These are phyloP conservation scores for Melozone crissalis DNA, from an alignment of 2,113 vertebrate genomes.

Conservation along the genomic window DNA sequence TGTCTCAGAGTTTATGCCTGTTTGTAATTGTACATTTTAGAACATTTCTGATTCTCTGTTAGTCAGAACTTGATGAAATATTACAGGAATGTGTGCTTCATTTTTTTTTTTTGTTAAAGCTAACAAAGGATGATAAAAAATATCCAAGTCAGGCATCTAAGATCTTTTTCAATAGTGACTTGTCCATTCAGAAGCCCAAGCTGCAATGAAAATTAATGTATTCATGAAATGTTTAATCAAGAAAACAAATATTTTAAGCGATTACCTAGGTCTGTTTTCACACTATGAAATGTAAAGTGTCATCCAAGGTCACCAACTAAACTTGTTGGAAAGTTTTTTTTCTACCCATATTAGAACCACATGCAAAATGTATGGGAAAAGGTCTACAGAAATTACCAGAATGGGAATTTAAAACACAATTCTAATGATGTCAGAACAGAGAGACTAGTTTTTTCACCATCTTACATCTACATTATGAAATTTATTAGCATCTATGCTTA, in stretches of 20 bases:
- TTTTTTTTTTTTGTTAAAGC: background rate
- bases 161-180: background rate
- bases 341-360: background rate
- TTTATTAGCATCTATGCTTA: background rate
- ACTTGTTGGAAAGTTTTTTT: background rate
- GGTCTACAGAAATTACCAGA: background rate
- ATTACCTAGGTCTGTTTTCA: background rate
- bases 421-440: background rate
- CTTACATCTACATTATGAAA: background rate
- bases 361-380: background rate
- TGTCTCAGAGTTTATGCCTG: constrained; percentile 57
- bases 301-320: background rate
- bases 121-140: constrained; percentile 12
- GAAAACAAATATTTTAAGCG: background rate
- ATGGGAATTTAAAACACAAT: background rate
- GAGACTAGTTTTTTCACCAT: background rate
- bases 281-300: background rate
- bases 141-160: background rate
- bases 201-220: background rate
- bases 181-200: background rate
- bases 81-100: background rate
- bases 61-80: constrained; percentile 52
- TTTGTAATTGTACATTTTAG: constrained; percentile 50
- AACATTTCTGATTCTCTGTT: constrained; percentile 36
- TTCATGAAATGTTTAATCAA: background rate